Base-by-base conservation (phyloP, 2,888 invertebrate genomes). In the Megamerina dolium region DNA sequence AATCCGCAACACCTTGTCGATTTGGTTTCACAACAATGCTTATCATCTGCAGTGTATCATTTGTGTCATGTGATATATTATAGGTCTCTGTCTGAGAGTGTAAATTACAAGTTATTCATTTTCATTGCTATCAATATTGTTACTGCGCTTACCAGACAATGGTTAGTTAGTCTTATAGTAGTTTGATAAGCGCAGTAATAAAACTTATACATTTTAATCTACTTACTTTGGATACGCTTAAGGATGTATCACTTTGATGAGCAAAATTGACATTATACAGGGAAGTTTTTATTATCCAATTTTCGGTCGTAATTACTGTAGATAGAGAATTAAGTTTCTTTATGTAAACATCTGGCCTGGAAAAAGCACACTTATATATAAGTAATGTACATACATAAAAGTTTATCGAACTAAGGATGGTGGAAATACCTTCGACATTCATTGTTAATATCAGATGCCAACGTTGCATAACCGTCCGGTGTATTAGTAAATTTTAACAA, bases 281-380 rank as follows among this genome's bases (percentile, higher is more conserved):
- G 0, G 82, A 76, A 1, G 88, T 80, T 72, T 90, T 89, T 37
- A 94, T 78, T 18, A 94, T 80, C 91, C 92, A 94, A 48, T 85
- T 87, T 62, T 87, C 85, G 0, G 91, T 93, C 0, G 82, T 85
- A 35, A 88, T 75, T 21, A 87, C 75, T 57, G 79, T 82, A 50
- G 77, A 79, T 16, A 85, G 77, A 0, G 82, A 77, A 57, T 81
- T 86, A 18, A 83, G 76, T 47, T 79, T 76, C 48, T 87, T 77
- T 18, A 76, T 76, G 33, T 87, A 79, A 64, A 87, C 87, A 56
- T 86, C 83, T 42, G 83, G 76, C 49, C 87, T 87, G 67, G 33
- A 76, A 74, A 43, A 34, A 45, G 68, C 37, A 45, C 35, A 38
- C 1, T 37, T 27, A 38, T 43, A 27, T 12, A n/a, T n/a, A n/a